phyloP scores from a whole-genome alignment of 1,140 invertebrate species.

The Ostrea denselamellosa region DNA sequence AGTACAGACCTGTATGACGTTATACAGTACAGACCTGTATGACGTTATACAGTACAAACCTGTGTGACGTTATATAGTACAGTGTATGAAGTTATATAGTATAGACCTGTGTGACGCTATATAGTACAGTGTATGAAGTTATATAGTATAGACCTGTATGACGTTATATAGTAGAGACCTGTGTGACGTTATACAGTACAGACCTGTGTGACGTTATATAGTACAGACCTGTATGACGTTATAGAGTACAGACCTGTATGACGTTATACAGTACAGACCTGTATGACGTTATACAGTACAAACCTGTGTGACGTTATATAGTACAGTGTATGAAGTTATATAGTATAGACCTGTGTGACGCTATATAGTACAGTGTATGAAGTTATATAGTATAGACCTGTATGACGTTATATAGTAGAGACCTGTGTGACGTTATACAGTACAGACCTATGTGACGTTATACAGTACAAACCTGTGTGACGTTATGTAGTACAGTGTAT shows the following conservation, averaged over 20 bases:
- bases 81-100: no score
- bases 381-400: conserved; percentile 81
- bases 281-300: conserved; percentile 82
- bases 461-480: conserved; percentile 85
- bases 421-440: no score
- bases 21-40: conserved; percentile 83
- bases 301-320: conserved; percentile 88
- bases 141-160: conserved; percentile 83
- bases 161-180: no score
- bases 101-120: conserved; percentile 87
- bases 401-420: no score
- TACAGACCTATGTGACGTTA: conserved; percentile 84
- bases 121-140: no score
- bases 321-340: no score
- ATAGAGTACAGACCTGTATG: no score
- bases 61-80: no score
- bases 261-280: conserved; percentile 80
- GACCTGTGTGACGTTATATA: conserved; percentile 85
- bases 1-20: no score
- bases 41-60: conserved; percentile 81
- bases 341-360: conserved; percentile 85
- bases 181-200: conserved; percentile 47
- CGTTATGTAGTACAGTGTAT: no score
- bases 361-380: no score
- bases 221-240: conserved; percentile 85